These are phyloP conservation scores for Solea senegalensis DNA, from an alignment of 2,113 vertebrate genomes.

Conservation along the genomic window DNA sequence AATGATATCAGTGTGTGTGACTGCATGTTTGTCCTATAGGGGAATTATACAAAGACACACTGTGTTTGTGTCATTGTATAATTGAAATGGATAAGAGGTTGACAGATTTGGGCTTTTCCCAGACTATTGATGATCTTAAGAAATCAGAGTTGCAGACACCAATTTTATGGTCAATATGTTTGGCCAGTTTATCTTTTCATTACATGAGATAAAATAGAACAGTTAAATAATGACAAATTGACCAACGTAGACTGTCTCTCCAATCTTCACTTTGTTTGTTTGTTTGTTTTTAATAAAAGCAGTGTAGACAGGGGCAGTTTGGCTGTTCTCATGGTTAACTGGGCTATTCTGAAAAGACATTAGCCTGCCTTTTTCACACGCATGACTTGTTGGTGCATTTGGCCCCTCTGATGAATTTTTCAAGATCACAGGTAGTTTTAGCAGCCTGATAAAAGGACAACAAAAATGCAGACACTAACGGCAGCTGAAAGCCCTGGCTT, in stretches of 20 bases:
- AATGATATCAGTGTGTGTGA: conserved; percentile 40
- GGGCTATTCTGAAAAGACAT: conserved; percentile 34
- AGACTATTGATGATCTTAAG: too few species aligned
- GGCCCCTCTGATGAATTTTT: conserved; percentile 52
- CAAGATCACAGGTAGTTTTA: conserved; percentile 59
- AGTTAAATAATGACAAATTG: too few species aligned
- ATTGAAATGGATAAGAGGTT: not conserved
- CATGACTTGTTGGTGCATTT: conserved; percentile 59
- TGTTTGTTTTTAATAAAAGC: too few species aligned
- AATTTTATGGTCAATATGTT: too few species aligned
- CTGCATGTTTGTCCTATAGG: not conserved
- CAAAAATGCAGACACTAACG: conserved; percentile 49
- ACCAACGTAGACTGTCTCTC: too few species aligned
- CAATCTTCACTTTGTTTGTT: too few species aligned
- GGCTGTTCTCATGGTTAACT: conserved; percentile 33
- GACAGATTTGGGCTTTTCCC: not conserved
- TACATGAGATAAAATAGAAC: too few species aligned
- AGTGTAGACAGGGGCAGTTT: not conserved
- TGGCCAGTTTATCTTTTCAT: too few species aligned
- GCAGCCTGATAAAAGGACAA: conserved; percentile 21
- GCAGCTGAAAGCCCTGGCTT: conserved; percentile 44
- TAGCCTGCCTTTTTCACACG: conserved; percentile 47
- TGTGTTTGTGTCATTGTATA: conserved; percentile 2
- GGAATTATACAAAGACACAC: not conserved
- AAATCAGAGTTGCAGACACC: too few species aligned